These are phyloP conservation scores for Cotesia chilonis DNA, from an alignment of 1,140 invertebrate genomes.

Conservation along the genomic window DNA sequence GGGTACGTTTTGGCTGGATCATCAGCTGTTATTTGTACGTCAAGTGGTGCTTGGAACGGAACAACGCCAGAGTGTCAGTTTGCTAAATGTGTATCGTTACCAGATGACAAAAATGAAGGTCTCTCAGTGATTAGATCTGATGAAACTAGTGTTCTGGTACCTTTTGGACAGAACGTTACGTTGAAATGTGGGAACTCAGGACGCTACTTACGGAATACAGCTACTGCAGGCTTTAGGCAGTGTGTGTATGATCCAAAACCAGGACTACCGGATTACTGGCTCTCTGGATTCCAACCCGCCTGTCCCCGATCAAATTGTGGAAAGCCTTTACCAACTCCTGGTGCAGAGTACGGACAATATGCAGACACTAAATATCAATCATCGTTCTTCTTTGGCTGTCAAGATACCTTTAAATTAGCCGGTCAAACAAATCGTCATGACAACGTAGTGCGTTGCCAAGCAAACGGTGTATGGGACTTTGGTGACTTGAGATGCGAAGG, in stretches of 20 bases:
- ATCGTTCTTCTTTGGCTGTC: slow-evolving; percentile 95
- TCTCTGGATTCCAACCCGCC: slow-evolving; percentile 84
- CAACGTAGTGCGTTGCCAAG: slow-evolving; percentile 90
- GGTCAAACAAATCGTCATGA: slow-evolving; percentile 91
- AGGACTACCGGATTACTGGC: slow-evolving; percentile 90
- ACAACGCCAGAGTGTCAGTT: slow-evolving; percentile 91
- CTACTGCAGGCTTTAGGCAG: slow-evolving; percentile 85
- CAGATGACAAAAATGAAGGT: slow-evolving; percentile 89
- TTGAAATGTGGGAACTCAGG: slow-evolving; percentile 82
- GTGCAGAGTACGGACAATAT: slow-evolving; percentile 89
- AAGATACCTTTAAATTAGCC: slow-evolving; percentile 93
- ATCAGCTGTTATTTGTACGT: slow-evolving; percentile 84
- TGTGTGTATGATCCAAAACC: slow-evolving; percentile 95
- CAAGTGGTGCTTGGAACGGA: slow-evolving; percentile 93
- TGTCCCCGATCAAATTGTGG: slow-evolving; percentile 91
- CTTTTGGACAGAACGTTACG: slow-evolving; percentile 90
- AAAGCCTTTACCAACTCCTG: slow-evolving; percentile 84
- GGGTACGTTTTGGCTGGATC: slow-evolving; percentile 92
- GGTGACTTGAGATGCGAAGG: slow-evolving; percentile 95
- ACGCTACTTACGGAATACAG: slow-evolving; percentile 79
- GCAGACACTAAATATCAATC: slow-evolving; percentile 89
- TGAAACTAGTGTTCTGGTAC: slow-evolving; percentile 81
- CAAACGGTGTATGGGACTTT: slow-evolving; percentile 95
- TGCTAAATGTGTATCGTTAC: slow-evolving; percentile 89
- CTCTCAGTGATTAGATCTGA: slow-evolving; percentile 78